Evolutionary conservation across 2,797 vertebrate genomes (phyloP).

Genomic region (Cyclopterus lumpus): DNA sequence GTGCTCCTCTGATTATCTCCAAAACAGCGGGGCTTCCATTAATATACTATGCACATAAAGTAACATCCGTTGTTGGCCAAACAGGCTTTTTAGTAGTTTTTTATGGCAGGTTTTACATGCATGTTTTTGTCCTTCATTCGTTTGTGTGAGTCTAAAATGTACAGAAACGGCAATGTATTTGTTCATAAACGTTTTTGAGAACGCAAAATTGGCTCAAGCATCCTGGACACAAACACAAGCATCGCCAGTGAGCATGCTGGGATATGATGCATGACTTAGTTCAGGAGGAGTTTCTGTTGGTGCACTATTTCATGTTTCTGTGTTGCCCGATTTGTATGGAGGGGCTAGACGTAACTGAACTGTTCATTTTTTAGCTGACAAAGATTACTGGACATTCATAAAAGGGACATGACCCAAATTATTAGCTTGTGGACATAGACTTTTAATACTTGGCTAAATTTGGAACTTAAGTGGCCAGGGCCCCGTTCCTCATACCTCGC

Average conservation of each 20-base stretch:
- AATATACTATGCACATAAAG: background rate
- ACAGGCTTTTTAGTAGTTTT: background rate
- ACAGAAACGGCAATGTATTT: background rate
- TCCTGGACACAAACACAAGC: background rate
- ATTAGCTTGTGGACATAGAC: background rate
- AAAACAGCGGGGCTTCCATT: background rate
- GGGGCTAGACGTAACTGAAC: no score
- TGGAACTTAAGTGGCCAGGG: no score
- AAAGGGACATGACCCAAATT: background rate
- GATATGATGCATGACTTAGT: background rate
- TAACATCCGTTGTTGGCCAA: background rate
- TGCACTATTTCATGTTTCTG: background rate
- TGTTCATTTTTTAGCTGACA: no score
- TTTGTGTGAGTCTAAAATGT: background rate
- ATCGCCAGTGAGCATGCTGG: no score
- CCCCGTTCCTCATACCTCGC: no score
- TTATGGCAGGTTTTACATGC: background rate
- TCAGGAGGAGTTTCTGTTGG: background rate
- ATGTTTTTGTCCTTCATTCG: background rate
- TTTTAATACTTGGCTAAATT: background rate
- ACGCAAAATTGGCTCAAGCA: background rate
- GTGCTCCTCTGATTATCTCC: background rate
- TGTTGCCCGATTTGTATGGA: background rate
- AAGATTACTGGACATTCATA: background rate
- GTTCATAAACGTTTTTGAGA: background rate